Conservation (phyloP, 2,113 vertebrate species). For the Acrocephalus kingi region DNA sequence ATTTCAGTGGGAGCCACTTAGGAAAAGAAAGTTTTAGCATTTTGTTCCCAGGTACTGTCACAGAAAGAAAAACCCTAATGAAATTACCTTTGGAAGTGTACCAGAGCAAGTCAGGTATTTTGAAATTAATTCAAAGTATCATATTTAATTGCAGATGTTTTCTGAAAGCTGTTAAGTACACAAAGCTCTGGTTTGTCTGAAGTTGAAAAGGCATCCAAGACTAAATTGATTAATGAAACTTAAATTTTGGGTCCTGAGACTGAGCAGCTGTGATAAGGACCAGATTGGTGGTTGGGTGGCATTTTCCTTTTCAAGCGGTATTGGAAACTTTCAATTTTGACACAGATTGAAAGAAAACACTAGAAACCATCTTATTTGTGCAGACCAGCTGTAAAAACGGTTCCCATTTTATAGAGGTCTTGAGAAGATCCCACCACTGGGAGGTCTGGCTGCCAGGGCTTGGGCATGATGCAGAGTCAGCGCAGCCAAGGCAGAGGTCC, state of each 20-base stretch:
- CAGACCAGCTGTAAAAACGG: background rate
- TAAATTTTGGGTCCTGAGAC: constrained; percentile 1
- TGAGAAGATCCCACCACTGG: fast-evolving
- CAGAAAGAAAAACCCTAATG: background rate
- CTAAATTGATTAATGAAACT: background rate
- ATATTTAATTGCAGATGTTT: constrained; percentile 4
- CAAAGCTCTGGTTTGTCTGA: background rate
- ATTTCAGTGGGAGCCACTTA: background rate
- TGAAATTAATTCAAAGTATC: background rate
- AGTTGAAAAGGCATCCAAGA: constrained; percentile 18
- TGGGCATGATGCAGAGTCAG: background rate
- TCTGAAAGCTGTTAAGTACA: background rate
- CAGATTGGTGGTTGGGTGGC: background rate
- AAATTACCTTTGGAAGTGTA: constrained; percentile 13
- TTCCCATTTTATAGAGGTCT: background rate
- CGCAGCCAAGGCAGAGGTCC: background rate
- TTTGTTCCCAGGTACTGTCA: background rate
- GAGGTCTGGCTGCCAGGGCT: background rate
- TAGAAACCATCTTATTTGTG: background rate
- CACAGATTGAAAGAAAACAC: background rate
- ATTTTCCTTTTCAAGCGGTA: background rate
- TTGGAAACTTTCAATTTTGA: background rate
- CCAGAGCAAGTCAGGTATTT: background rate
- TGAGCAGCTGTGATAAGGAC: background rate
- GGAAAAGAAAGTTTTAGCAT: background rate